Base-by-base conservation (phyloP, 2,888 invertebrate genomes). In the Schrankia costaestrigalis region DNA sequence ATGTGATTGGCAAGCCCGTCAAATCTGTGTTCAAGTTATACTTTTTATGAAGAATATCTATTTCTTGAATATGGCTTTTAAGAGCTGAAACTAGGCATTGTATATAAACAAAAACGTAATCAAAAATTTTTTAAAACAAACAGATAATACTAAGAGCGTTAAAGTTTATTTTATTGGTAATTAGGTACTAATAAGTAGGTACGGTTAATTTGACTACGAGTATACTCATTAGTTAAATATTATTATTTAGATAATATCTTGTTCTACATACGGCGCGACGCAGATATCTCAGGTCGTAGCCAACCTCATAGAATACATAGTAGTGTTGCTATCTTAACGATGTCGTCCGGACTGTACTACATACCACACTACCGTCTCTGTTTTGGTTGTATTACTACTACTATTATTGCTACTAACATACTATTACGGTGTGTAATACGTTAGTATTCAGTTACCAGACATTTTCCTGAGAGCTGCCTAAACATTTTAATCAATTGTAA, bases 291-390 rank as follows among this genome's bases (percentile, higher is more conserved):
- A 31, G 18, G 25, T 12, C 25, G 11, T 12, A 13, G 23, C 15
- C 23, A 8, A 11, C 15, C 5, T 18, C 18, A 25, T 31, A 25
- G 12, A n/a, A n/a, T n/a, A n/a, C n/a, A 25, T 25, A 8, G 31
- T 15, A n/a, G 15, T 24, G 4, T 4, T 13, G 25, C 25, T 31
- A 31, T 25, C 31, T 31, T 7, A 31, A 31, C 31, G 31, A 31
- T 7, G 18, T n/a, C 31, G n/a, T 22, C 8, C 30, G 7, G 30
- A 15, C 23, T 11, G 30, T 8, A 26, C 17, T 27, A 17, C 23
- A 21, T 29, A 14, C 18, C 24, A 11, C 1, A 11, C 23, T 3
- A 18, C 8, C 9, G 17, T 17, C 11, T 31, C 18, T 18, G 11
- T 27, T 11, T 11, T 3, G 5, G 13, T 6, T 2, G 4, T 17